Percentiles rank a stretch among this genome's conserved stretches.
phyloP scores from a whole-genome alignment of 2,797 vertebrate species.

The Danio tinwini region DNA sequence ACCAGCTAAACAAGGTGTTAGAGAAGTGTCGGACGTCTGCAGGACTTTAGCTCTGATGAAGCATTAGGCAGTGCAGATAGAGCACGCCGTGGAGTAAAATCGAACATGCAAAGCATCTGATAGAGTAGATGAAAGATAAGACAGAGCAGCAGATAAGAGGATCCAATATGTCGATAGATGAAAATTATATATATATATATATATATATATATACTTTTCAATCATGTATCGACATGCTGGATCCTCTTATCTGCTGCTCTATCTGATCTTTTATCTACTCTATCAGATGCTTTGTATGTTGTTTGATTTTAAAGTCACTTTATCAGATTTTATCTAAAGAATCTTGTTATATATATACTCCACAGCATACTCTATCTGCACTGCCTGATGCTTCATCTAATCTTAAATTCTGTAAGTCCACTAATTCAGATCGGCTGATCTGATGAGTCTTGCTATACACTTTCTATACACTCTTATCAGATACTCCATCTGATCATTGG shows the following conservation, averaged over 20 bases:
- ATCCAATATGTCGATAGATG: background rate
- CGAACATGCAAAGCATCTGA: background rate
- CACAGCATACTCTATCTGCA: background rate
- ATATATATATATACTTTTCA: no score
- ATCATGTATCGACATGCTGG: constrained; percentile 2
- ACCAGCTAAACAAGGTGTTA: no score
- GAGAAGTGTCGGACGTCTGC: background rate
- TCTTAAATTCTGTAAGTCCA: no score
- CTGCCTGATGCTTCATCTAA: background rate
- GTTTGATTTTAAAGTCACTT: background rate
- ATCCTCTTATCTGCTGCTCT: background rate
- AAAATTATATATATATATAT: no score
- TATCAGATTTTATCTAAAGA: background rate
- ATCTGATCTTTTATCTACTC: constrained; percentile 1
- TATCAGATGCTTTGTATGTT: background rate
- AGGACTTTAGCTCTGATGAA: background rate
- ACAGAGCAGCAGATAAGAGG: background rate
- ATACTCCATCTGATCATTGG: background rate
- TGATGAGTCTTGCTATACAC: no score
- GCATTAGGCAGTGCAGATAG: background rate
- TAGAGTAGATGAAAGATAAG: constrained; percentile 4
- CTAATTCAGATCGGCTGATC: no score
- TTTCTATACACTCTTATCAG: background rate
- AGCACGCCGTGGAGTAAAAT: background rate
- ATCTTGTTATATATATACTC: background rate